Conservation (phyloP, 2,113 vertebrate genomes). For the Clarias magur region DNA sequence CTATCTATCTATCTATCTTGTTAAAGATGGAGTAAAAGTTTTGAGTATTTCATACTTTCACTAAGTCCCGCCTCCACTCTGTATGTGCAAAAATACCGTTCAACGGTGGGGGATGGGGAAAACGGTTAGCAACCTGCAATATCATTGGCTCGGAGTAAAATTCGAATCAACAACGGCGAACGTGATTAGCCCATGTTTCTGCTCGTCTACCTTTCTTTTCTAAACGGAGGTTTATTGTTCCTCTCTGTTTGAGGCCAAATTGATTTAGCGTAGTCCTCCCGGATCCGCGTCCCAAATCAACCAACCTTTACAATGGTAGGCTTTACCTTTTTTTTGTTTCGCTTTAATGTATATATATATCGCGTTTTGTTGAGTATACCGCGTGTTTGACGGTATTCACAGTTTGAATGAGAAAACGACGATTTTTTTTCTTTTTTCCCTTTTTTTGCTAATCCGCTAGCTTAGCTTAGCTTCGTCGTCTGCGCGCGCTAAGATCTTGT, state of each 20-base stretch:
- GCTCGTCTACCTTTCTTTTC: slow-evolving; percentile 68
- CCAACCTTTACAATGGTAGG: slow-evolving; percentile 70
- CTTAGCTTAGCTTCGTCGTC: slow-evolving; percentile 9
- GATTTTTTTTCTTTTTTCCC: neutral
- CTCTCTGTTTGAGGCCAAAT: slow-evolving; percentile 71
- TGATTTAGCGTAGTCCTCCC: slow-evolving; percentile 61
- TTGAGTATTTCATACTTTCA: neutral
- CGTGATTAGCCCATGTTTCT: slow-evolving; percentile 60
- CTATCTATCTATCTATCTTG: neutral
- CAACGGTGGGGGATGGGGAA: slow-evolving; percentile 70
- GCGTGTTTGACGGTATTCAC: neutral
- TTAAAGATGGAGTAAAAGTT: neutral
- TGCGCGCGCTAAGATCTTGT: slow-evolving; percentile 2
- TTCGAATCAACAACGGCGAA: slow-evolving; percentile 68
- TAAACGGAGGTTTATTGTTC: slow-evolving; percentile 76
- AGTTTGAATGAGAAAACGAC: neutral
- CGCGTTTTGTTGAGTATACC: too few species aligned
- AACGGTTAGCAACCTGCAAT: slow-evolving; percentile 38
- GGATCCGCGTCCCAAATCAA: slow-evolving; percentile 62
- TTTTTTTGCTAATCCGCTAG: slow-evolving; percentile 6
- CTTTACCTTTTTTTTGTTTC: neutral
- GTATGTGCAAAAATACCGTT: slow-evolving; percentile 66
- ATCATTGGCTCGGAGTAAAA: slow-evolving; percentile 62
- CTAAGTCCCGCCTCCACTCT: slow-evolving; percentile 68
- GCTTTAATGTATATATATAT: neutral